Percentiles rank a stretch among this genome's conserved stretches.
Evolutionary conservation across 2,888 invertebrate genomes (phyloP).

Genomic region (Lepidochrysops patricia): DNA sequence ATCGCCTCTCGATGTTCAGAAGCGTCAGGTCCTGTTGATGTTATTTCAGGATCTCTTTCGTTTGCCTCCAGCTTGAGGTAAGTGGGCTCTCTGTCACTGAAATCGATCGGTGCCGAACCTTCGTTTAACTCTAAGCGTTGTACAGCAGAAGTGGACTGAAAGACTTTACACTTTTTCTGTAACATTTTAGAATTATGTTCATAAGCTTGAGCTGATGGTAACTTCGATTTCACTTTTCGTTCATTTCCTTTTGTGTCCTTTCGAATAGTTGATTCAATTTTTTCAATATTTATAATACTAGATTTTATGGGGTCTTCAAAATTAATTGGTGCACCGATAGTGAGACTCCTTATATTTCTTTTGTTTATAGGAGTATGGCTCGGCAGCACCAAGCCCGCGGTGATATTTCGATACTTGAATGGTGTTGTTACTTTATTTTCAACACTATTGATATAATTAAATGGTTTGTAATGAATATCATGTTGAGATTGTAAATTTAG

Average conservation of each 20-base stretch:
- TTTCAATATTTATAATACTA: neutral
- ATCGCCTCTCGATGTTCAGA: neutral
- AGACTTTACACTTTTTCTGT: neutral
- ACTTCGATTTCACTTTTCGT: neutral
- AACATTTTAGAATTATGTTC: neutral
- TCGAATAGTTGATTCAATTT: neutral
- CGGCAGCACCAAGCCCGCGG: neutral
- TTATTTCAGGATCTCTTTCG: neutral
- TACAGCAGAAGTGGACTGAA: neutral
- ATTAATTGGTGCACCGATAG: neutral
- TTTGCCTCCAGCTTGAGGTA: neutral
- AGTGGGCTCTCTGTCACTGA: neutral
- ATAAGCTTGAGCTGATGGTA: neutral
- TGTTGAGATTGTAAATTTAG: neutral
- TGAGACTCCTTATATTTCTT: conserved; percentile 8
- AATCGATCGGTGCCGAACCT: neutral
- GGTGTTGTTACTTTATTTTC: neutral
- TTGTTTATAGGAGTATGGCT: neutral
- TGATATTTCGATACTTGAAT: neutral
- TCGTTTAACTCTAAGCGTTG: neutral
- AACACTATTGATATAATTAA: neutral
- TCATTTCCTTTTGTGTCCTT: neutral
- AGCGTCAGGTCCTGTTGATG: neutral
- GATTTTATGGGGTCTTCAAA: neutral
- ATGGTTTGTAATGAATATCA: neutral